A percentile compares a stretch with the other conserved stretches of the same genome.
Evolutionary conservation across 2,113 vertebrate species (phyloP).

Genomic region (Cisticola juncidis): DNA sequence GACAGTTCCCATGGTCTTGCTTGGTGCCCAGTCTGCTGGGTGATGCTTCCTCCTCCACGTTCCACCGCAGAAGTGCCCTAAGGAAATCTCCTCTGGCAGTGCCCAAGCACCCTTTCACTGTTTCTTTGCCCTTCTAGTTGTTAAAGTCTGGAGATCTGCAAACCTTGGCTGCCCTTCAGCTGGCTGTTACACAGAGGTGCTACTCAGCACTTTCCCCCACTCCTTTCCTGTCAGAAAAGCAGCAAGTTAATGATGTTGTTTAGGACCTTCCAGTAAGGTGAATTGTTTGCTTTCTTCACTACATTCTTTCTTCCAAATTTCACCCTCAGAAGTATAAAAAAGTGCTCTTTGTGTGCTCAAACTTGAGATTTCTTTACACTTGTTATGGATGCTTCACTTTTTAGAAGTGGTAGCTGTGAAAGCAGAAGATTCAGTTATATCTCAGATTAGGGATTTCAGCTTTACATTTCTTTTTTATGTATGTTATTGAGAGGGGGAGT

Average conservation of each 20-base stretch:
- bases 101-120: neutral
- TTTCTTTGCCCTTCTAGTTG: neutral
- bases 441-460: neutral
- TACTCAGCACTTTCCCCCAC: neutral
- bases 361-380: neutral
- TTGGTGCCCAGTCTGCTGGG: fast-evolving
- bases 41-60: neutral
- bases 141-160: neutral
- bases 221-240: neutral
- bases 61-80: neutral
- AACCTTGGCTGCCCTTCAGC: neutral
- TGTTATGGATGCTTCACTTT: neutral
- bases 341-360: neutral
- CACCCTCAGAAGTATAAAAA: fast-evolving
- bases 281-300: neutral
- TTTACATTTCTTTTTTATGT: neutral
- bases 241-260: neutral
- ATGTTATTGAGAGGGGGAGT: neutral
- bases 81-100: neutral
- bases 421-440: neutral
- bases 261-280: neutral
- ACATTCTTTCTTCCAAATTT: neutral
- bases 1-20: neutral
- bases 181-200: neutral
- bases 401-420: neutral